Conservation (phyloP, 2,888 invertebrate genomes). For the Ochropleura leucogaster region DNA sequence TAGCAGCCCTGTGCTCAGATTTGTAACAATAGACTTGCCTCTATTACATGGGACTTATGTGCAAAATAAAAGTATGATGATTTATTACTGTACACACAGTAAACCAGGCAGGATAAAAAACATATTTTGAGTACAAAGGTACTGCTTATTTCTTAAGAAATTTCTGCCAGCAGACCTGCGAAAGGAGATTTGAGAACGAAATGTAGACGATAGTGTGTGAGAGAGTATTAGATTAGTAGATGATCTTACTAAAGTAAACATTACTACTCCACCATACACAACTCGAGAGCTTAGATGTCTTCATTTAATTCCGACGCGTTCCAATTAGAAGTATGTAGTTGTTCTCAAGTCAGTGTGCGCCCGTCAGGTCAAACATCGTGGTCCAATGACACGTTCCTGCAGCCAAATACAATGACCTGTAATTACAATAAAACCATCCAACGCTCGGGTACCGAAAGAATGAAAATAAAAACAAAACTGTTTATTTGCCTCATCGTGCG, state of each 20-base stretch:
- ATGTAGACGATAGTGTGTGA: no score
- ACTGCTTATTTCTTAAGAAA: no score
- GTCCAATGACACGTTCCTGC: slow-evolving; percentile 46
- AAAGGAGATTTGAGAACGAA: no score
- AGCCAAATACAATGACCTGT: slow-evolving; percentile 54
- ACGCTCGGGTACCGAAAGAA: slow-evolving; percentile 12
- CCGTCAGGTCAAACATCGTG: slow-evolving; percentile 37
- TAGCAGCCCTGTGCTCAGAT: neutral
- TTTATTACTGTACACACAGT: no score
- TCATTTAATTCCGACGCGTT: slow-evolving; percentile 7
- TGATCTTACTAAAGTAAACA: no score
- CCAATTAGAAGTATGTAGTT: slow-evolving; percentile 8
- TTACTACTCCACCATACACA: neutral
- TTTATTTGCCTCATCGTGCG: slow-evolving; percentile 25
- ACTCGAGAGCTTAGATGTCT: neutral
- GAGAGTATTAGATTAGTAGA: no score
- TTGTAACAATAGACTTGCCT: neutral
- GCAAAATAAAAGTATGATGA: no score
- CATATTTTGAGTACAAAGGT: no score
- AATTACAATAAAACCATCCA: slow-evolving; percentile 44
- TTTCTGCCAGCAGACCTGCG: no score
- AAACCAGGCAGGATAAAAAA: no score
- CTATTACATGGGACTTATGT: neutral
- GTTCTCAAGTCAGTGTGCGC: neutral
- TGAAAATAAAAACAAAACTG: slow-evolving; percentile 50